Evolutionary conservation across 1,140 invertebrate species (phyloP), one percentile per base, ranked within the genome.

Genomic region (Lordiphosa mommai): DNA sequence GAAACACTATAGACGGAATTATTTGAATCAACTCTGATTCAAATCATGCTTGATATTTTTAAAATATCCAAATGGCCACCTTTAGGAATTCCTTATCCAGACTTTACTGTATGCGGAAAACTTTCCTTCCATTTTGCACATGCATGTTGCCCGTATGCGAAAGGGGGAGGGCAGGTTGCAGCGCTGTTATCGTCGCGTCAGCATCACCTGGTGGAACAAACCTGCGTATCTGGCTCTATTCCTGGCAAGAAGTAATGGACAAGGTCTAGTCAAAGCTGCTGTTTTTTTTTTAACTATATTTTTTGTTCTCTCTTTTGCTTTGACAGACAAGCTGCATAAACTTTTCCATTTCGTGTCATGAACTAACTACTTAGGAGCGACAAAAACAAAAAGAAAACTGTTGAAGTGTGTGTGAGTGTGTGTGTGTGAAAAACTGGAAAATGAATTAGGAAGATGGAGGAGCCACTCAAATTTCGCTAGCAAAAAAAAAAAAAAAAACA

Each of bases 151-250:
- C 59, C 60, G 72, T 76, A 76, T 68, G 23, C 7, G 20, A 0
- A 4, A 4, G 4, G 0, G 1, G 20, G 5, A 6, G 23, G 2
- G 5, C 20, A 3, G 20, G 20, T 1, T 23, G 20, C 76, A 68
- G 66, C 58, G 59, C 61, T 84, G 77, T 68, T 84, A 57, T 69
- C 64, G 74, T 55, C 43, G 55, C 74, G 56, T 50, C 73, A 73
- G 56, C 55, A 55, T 53, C 76, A 82, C 72, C 76, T 82, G 76
- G 72, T 63, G 50, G 61, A 61, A 76, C 76, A 84, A 71, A 46
- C 64, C 58, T 50, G 44, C 73, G 73, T 43, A 33, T 36, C 20
- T 7, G 14, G 41, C 23, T 27, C 20, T 30, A 10, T 23, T 16
- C 17, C 27, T 2, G 30, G 14, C 16, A 34, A 48, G 32, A 66